These are phyloP conservation scores for Ridgeia piscesae DNA, from an alignment of 1,140 invertebrate species.

Conservation along the genomic window DNA sequence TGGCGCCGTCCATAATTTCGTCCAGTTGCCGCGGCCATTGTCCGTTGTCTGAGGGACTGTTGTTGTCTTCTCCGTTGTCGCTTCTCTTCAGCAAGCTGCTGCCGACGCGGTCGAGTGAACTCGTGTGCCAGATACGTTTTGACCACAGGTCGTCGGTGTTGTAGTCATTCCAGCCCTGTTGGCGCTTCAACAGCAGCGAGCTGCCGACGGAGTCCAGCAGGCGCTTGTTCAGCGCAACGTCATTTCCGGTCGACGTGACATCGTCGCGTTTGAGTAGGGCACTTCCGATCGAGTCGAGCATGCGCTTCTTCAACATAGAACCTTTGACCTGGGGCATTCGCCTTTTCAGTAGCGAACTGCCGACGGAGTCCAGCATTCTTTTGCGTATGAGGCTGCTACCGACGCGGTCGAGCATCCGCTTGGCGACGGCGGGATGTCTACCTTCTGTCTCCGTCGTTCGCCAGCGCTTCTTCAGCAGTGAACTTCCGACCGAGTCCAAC, in stretches of 20 bases:
- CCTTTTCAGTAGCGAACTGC: constrained; percentile 25
- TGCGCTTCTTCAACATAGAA: constrained; percentile 22
- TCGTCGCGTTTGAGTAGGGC: constrained; percentile 17
- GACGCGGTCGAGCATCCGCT: constrained; percentile 18
- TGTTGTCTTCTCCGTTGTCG: not conserved
- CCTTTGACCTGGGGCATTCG: constrained; percentile 15
- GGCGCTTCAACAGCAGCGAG: constrained; percentile 19
- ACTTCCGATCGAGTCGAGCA: constrained; percentile 24
- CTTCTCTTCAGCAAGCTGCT: constrained; percentile 18
- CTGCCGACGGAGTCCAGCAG: constrained; percentile 19
- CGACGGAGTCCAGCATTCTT: constrained; percentile 17
- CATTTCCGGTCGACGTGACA: not conserved
- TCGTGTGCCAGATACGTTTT: not conserved
- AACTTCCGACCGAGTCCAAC: constrained; percentile 24
- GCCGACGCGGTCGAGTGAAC: constrained; percentile 20
- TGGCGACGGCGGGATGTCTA: not conserved
- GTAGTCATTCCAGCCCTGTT: not conserved
- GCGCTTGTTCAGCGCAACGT: constrained; percentile 17
- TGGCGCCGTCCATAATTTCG: constrained; percentile 15
- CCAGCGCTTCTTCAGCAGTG: constrained; percentile 23
- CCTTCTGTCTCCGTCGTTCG: not conserved
- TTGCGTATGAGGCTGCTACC: constrained; percentile 22
- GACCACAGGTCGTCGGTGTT: not conserved
- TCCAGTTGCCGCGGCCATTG: constrained; percentile 9
- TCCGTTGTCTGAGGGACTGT: not conserved